Evolutionary conservation across 1,140 invertebrate genomes (phyloP).

Genomic region (Oscheius sp.): DNA sequence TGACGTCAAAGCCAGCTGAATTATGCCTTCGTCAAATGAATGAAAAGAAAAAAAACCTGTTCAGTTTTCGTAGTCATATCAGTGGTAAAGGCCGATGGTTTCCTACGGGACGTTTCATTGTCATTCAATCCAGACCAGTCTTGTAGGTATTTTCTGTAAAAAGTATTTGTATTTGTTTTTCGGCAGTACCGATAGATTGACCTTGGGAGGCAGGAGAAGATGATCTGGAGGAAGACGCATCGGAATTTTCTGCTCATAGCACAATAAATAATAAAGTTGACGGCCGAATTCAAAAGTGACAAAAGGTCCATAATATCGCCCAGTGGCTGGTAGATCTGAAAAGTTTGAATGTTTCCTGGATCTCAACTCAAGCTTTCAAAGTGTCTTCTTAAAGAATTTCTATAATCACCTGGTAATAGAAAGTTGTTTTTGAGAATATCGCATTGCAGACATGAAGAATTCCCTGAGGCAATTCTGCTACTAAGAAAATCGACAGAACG

Average conservation of each 20-base stretch:
- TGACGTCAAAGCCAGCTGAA: slow-evolving; percentile 28
- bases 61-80: slow-evolving; percentile 30
- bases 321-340: slow-evolving; percentile 66
- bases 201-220: slow-evolving; percentile 46
- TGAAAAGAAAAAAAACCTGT: slow-evolving; percentile 4
- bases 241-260: slow-evolving; percentile 89
- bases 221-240: slow-evolving; percentile 68
- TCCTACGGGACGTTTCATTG: slow-evolving; percentile 13
- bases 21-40: neutral
- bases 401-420: slow-evolving; percentile 50
- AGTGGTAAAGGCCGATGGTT: slow-evolving; percentile 15
- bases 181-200: neutral
- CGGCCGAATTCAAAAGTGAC: slow-evolving; percentile 83
- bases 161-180: neutral
- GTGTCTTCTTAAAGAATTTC: slow-evolving; percentile 10
- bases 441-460: slow-evolving; percentile 63
- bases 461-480: slow-evolving; percentile 78
- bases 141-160: slow-evolving; percentile 14
- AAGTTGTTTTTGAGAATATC: slow-evolving; percentile 58
- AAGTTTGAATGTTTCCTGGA: neutral
- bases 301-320: slow-evolving; percentile 87
- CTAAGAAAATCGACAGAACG: slow-evolving; percentile 77
- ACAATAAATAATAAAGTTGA: slow-evolving; percentile 91
- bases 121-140: slow-evolving; percentile 22
- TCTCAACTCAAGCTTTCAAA: slow-evolving; percentile 45